Evolutionary conservation across 1,140 invertebrate species (phyloP).

Genomic region (Lysiphlebus fabarum): DNA sequence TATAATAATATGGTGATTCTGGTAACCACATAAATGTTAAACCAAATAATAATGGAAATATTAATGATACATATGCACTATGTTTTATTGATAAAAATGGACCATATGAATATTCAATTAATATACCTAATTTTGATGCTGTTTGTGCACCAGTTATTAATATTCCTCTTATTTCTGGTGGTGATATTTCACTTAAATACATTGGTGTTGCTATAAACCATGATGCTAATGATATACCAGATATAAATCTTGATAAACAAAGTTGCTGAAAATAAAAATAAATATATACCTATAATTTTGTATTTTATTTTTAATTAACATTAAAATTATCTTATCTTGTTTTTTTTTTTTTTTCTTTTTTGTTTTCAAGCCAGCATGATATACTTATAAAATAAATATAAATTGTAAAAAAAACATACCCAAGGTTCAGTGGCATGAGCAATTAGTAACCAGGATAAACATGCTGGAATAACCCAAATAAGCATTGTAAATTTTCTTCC

Average conservation of each 20-base stretch:
- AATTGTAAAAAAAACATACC: conserved; percentile 36
- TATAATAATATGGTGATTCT: conserved; percentile 70
- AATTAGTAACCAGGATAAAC: conserved; percentile 63
- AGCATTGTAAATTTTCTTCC: conserved; percentile 66
- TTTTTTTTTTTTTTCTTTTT: too few species aligned
- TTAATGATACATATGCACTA: conserved; percentile 55
- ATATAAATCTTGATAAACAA: conserved; percentile 42
- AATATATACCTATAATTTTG: background rate
- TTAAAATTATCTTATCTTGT: background rate
- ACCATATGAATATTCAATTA: conserved; percentile 64
- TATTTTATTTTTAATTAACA: background rate
- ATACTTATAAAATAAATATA: too few species aligned
- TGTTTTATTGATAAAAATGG: conserved; percentile 58
- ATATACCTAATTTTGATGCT: conserved; percentile 57
- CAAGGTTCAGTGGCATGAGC: conserved; percentile 52
- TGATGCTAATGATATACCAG: conserved; percentile 63
- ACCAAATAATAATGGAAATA: conserved; percentile 58
- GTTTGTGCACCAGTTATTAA: conserved; percentile 63
- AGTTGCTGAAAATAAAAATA: conserved; percentile 25
- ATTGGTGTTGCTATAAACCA: conserved; percentile 61
- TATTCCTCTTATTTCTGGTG: conserved; percentile 63
- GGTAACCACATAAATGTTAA: conserved; percentile 64
- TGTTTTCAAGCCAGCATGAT: too few species aligned
- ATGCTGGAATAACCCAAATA: conserved; percentile 58
- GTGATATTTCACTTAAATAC: conserved; percentile 64